Base-by-base conservation (phyloP, 1,140 invertebrate species). In the Philotrypesis tridentata region DNA sequence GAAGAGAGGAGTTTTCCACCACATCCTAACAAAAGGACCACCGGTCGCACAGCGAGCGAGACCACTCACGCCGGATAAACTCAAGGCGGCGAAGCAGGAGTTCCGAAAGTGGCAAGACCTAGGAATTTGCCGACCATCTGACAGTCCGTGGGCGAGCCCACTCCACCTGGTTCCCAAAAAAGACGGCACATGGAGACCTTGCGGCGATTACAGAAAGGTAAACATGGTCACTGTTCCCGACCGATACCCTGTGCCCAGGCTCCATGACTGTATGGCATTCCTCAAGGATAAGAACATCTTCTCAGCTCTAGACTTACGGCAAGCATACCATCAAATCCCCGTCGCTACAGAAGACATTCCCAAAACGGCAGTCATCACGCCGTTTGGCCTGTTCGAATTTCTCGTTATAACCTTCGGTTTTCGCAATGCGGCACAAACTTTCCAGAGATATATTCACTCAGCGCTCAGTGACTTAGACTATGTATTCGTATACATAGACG, bases 281-380 rank as follows among this genome's bases (percentile, higher is more conserved):
- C 68, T 93, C 7, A 67, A 71, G 0, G 89, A 87, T 0, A 77
- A 85, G 11, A 85, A 70, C 7, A 86, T 86, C 43, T 93, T 93
- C 75, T 85, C 88, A 4, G 85, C 84, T 0, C 67, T 93, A 5
- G 92, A 93, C 85, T 60, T 92, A 1, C 72, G 76, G 0, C 84
- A 85, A 31, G 93, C 92, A 0, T 93, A 92, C 82, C 89, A 89
- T 84, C 92, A 87, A 70, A 84, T 88, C 6, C 85, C 83, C 1
- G 80, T 88, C 0, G 68, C 65, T 3, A 37, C 33, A 21, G 61
- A 83, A 6, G 83, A 88, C 67, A 83, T 88, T 12, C 63, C 40
- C 25, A 86, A 86, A 55, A 86, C 85, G 4, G 82, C 84, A 3
- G 74, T 85, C n/a, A 87, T 84, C 7, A 91, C 90, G 23, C 87